Conservation (phyloP, 2,888 invertebrate genomes). For the Acanthacorydalis orientalis region DNA sequence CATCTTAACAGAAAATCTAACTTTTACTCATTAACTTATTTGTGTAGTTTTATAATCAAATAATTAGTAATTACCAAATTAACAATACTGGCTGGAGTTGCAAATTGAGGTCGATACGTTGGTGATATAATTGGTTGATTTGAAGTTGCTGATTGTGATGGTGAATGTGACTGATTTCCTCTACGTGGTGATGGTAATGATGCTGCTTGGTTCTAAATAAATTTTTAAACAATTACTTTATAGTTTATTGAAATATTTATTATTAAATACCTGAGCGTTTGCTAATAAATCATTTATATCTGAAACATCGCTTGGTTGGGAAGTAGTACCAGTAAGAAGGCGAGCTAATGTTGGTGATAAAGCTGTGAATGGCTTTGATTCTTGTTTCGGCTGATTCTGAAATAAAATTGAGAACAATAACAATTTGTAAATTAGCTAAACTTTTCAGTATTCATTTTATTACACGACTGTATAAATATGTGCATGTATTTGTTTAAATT, state of each 20-base stretch:
- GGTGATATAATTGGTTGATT: not conserved
- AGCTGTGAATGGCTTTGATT: conserved; percentile 37
- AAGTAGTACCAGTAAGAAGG: conserved; percentile 44
- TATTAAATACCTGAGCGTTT: conserved; percentile 4
- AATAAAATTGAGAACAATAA: conserved; percentile 10
- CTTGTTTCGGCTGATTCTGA: conserved; percentile 19
- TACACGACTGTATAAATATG: too few species aligned
- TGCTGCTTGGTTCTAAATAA: not conserved
- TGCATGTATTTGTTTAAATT: too few species aligned
- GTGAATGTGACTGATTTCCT: not conserved
- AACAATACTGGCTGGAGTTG: not conserved
- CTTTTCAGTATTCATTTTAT: too few species aligned
- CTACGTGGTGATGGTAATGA: not conserved
- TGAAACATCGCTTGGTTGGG: conserved; percentile 25
- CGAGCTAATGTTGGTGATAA: conserved; percentile 69
- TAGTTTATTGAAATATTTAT: not conserved
- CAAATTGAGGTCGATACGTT: not conserved
- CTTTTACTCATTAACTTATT: too few species aligned
- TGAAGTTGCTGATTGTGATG: not conserved
- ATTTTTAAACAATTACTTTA: not conserved
- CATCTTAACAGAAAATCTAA: too few species aligned
- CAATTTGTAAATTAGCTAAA: not conserved
- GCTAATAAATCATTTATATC: conserved; percentile 4
- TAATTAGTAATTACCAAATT: conserved; percentile 3
- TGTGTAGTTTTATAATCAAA: not conserved